These are phyloP conservation scores for Drosophila lowei DNA, from an alignment of 1,140 invertebrate genomes.

Conservation along the genomic window DNA sequence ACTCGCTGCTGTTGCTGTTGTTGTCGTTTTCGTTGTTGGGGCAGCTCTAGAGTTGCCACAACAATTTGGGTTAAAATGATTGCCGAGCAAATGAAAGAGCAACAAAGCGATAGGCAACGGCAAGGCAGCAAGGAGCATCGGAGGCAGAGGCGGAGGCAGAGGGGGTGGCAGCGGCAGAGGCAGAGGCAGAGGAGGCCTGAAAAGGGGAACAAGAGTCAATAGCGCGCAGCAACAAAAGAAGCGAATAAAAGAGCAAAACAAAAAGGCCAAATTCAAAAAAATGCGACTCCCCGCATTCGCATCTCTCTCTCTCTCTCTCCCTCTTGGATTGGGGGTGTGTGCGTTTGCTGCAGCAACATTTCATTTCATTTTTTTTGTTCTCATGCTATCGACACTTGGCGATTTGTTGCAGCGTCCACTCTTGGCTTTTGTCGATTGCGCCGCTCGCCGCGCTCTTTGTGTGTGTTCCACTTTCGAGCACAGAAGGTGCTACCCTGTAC, in stretches of 20 bases:
- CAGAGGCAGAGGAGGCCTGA: slow-evolving; percentile 30
- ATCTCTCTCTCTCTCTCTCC: background rate
- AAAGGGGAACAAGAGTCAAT: slow-evolving; percentile 52
- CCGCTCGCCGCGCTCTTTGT: slow-evolving; percentile 29
- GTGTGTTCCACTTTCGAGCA: slow-evolving; percentile 62
- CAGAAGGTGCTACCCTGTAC: slow-evolving; percentile 20
- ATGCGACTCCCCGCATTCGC: slow-evolving; percentile 50
- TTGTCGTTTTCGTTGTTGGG: slow-evolving; percentile 41
- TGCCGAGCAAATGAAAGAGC: slow-evolving; percentile 38
- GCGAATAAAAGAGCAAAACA: slow-evolving; percentile 65
- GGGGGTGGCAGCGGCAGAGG: too few relatives aligned
- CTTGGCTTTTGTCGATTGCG: slow-evolving; percentile 51
- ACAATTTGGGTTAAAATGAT: slow-evolving; percentile 79
- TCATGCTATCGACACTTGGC: slow-evolving; percentile 71
- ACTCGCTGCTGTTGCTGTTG: slow-evolving; percentile 32
- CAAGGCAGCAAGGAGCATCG: slow-evolving; percentile 14
- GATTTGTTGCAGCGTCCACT: slow-evolving; percentile 73
- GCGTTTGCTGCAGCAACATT: slow-evolving; percentile 43
- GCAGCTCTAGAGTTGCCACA: slow-evolving; percentile 61
- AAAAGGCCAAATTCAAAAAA: slow-evolving; percentile 65
- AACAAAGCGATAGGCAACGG: slow-evolving; percentile 28
- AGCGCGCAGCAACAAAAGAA: slow-evolving; percentile 62
- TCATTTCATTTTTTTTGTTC: slow-evolving; percentile 45
- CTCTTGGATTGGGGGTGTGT: slow-evolving; percentile 4
- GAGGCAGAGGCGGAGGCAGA: slow-evolving; percentile 13